Evolutionary conservation across 2,888 invertebrate species (phyloP).

Genomic region (Fabriciana adippe): DNA sequence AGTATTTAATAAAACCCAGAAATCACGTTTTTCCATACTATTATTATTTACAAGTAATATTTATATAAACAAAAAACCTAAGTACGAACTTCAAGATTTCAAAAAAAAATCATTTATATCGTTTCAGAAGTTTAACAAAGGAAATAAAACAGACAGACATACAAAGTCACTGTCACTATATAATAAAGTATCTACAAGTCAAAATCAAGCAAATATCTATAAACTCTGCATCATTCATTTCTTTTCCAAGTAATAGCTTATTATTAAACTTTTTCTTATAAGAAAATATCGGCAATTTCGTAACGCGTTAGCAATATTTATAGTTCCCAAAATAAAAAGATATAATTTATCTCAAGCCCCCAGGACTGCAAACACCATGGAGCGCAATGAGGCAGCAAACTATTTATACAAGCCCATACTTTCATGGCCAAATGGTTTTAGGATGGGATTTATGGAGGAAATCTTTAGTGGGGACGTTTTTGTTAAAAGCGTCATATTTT

Average conservation of each 20-base stretch:
- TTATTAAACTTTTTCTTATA: neutral
- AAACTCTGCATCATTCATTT: neutral
- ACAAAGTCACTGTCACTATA: too few species aligned
- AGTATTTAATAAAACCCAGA: too few species aligned
- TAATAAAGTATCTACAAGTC: too few species aligned
- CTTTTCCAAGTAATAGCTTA: neutral
- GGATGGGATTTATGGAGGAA: slow-evolving; percentile 35
- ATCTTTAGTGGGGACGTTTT: slow-evolving; percentile 18
- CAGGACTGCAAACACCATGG: slow-evolving; percentile 23
- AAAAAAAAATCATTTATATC: too few species aligned
- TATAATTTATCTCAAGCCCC: slow-evolving; percentile 24
- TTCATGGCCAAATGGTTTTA: slow-evolving; percentile 38
- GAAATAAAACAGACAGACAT: too few species aligned
- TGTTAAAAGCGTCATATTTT: slow-evolving; percentile 1
- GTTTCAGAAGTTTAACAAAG: too few species aligned
- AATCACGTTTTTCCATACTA: too few species aligned
- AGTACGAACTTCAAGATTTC: too few species aligned
- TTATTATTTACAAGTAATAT: too few species aligned
- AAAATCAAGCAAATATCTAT: neutral
- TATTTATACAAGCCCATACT: slow-evolving; percentile 33
- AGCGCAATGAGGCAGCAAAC: slow-evolving; percentile 33
- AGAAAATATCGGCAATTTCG: slow-evolving; percentile 8
- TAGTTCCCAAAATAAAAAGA: slow-evolving; percentile 9
- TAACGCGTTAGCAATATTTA: slow-evolving; percentile 15
- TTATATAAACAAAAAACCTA: too few species aligned